These are phyloP conservation scores for Alcis repandata DNA, from an alignment of 2,888 invertebrate genomes.

Conservation along the genomic window DNA sequence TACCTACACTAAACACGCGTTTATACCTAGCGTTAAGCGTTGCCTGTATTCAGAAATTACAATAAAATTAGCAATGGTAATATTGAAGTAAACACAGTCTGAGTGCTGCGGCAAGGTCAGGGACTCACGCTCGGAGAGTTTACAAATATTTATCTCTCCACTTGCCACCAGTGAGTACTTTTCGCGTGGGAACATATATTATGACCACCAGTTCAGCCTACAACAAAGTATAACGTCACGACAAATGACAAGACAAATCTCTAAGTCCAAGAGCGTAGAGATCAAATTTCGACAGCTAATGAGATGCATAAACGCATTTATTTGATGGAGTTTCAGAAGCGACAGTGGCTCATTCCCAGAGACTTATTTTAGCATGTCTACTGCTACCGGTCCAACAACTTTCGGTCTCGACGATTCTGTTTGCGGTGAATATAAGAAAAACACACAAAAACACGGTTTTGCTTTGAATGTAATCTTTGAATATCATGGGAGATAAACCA, in stretches of 20 bases:
- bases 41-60: slow-evolving; percentile 23
- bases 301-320: slow-evolving; percentile 34
- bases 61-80: slow-evolving; percentile 44
- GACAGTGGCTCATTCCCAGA: slow-evolving; percentile 62
- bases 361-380: slow-evolving; percentile 72
- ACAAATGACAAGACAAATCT: slow-evolving; percentile 35
- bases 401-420: slow-evolving; percentile 56
- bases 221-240: slow-evolving; percentile 48
- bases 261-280: slow-evolving; percentile 40
- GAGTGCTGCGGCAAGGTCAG: slow-evolving; percentile 64
- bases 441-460: slow-evolving; percentile 34
- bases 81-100: slow-evolving; percentile 38
- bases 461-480: slow-evolving; percentile 33
- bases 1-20: slow-evolving; percentile 1
- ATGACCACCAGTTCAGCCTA: slow-evolving; percentile 26
- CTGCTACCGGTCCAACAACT: slow-evolving; percentile 58
- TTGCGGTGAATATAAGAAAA: slow-evolving; percentile 40
- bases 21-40: neutral
- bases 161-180: slow-evolving; percentile 73
- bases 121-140: slow-evolving; percentile 63
- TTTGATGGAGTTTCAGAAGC: slow-evolving; percentile 43
- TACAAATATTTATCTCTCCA: slow-evolving; percentile 83
- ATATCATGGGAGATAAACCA: slow-evolving; percentile 42
- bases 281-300: slow-evolving; percentile 38
- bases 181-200: slow-evolving; percentile 78